Conservation (phyloP, 2,888 invertebrate species). For the Andrena hattorfiana region DNA sequence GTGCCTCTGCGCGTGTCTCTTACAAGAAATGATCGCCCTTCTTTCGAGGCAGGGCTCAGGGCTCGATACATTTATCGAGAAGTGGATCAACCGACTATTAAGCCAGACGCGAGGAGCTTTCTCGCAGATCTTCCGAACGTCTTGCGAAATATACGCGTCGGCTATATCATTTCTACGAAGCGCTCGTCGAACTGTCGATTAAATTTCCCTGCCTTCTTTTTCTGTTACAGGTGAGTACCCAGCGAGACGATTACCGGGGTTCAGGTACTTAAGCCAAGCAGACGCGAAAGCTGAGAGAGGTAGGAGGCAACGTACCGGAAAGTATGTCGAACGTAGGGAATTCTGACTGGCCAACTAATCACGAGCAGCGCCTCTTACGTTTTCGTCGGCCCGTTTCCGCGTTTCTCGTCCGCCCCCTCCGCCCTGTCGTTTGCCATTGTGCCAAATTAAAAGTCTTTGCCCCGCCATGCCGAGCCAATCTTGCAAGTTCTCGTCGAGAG, state of each 20-base stretch:
- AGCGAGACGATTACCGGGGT: not conserved
- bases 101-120: not conserved
- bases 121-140: not conserved
- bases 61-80: constrained; percentile 16
- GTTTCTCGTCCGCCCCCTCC: constrained; percentile 4
- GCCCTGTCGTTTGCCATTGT: constrained; percentile 25
- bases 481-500: constrained; percentile 25
- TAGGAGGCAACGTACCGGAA: constrained; percentile 19
- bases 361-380: constrained; percentile 11
- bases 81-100: constrained; percentile 11
- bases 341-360: constrained; percentile 35
- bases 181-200: not conserved
- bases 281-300: not conserved
- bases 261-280: constrained; percentile 23
- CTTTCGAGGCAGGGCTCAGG: not conserved
- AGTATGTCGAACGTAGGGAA: constrained; percentile 7
- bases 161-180: not conserved
- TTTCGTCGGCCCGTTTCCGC: constrained; percentile 14
- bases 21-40: not conserved
- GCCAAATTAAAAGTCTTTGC: constrained; percentile 54
- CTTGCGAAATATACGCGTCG: not conserved
- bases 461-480: constrained; percentile 30
- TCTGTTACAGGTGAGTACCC: constrained; percentile 67
- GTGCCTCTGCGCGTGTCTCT: constrained; percentile 14
- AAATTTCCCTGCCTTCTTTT: constrained; percentile 1